Evolutionary conservation across 2,888 invertebrate species (phyloP).

Genomic region (Lathronympha strigana): DNA sequence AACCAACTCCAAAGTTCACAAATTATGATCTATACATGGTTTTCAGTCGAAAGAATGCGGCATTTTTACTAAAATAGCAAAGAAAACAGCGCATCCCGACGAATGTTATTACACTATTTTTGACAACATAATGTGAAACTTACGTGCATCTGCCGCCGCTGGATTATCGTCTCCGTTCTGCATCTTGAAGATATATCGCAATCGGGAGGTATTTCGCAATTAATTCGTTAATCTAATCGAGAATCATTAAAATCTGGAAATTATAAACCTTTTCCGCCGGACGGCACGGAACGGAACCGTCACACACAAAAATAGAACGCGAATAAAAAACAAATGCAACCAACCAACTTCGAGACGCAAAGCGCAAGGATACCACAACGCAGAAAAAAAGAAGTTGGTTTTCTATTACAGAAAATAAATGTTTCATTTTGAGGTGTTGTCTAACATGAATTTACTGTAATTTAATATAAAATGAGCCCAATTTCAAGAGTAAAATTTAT

Average conservation of each 20-base stretch:
- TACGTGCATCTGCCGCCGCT: conserved; percentile 71
- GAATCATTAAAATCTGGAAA: conserved; percentile 74
- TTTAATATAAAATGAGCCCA: conserved; percentile 2
- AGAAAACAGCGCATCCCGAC: conserved; percentile 64
- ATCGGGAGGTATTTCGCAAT: conserved; percentile 66
- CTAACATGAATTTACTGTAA: not conserved
- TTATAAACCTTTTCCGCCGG: conserved; percentile 67
- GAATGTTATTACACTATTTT: conserved; percentile 68
- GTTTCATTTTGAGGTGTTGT: conserved; percentile 1
- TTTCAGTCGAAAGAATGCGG: conserved; percentile 45
- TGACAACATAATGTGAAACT: conserved; percentile 69
- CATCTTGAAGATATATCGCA: conserved; percentile 71
- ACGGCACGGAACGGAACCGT: conserved; percentile 81
- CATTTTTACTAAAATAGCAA: conserved; percentile 54
- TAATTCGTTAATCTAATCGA: conserved; percentile 65
- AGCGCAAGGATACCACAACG: conserved; percentile 49
- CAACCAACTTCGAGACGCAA: conserved; percentile 58
- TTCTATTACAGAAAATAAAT: conserved; percentile 28
- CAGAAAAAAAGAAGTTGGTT: conserved; percentile 43
- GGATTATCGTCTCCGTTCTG: conserved; percentile 79
- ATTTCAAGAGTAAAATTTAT: too few species aligned
- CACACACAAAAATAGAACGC: conserved; percentile 84
- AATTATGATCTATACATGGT: conserved; percentile 44
- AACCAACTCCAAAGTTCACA: conserved; percentile 54
- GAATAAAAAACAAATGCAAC: conserved; percentile 80